Base-by-base conservation (phyloP, 1,140 invertebrate species). In the Drosophila mojavensis region DNA sequence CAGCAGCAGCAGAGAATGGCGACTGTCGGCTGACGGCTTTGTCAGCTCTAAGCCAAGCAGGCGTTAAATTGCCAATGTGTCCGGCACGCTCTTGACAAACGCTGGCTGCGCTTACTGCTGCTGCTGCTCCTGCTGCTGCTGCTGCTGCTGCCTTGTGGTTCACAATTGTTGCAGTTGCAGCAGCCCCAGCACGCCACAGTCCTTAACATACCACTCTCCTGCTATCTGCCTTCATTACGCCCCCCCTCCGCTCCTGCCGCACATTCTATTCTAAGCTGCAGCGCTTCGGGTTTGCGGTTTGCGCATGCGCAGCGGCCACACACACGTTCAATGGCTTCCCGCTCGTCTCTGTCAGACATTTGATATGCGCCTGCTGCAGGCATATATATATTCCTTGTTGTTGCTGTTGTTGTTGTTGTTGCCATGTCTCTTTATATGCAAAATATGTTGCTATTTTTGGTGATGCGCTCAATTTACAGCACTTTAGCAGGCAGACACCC, bases 401-500 rank as follows among this genome's bases (percentile, higher is more conserved):
- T 9, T 45, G 43, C 15, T 45, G 13, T n/a, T 45, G 43, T 33
- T 33, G 30, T 43, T 64, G 20, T 33, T 33, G 30, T 43, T 64
- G 20, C 24, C 17, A 43, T 28, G 43, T 28, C 47, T 15, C 26
- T 26, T 10, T 26, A 51, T 66, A 54, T 47, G 36, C 36, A 39
- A 39, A 71, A 78, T 78, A 66, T 71, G 55, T 53, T 77, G 45
- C 64, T 79, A 65, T 75, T 82, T 82, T 77, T 62, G 71, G 69
- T 66, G 81, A 83, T 85, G 79, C 79, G 83, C 83, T 85, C 83
- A 88, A 85, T 85, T 85, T 88, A 76, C 79, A 79, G 85, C 79
- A 85, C 78, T 72, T 67, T 61, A 39, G 24, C 55, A 60, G 17
- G 43, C 33, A 54, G 20, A 17, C 50, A 45, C 11, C 3, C 60